These are phyloP conservation scores for Piezodorus guildinii DNA, from an alignment of 1,140 invertebrate species.

Conservation along the genomic window DNA sequence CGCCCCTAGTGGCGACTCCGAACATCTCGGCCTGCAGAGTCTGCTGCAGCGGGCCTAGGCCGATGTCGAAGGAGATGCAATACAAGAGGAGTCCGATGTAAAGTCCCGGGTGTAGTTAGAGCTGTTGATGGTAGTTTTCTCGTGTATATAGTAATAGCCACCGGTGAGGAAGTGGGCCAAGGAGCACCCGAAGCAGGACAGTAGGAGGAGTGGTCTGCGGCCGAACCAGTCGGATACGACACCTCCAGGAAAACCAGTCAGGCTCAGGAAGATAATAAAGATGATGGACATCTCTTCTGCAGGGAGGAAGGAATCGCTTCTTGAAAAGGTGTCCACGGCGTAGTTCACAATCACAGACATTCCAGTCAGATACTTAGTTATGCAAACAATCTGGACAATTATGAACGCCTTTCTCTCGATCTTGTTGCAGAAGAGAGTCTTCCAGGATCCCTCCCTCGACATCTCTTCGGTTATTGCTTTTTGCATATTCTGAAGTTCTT, in stretches of 20 bases:
- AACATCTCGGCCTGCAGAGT: constrained; percentile 25
- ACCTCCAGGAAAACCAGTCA: constrained; percentile 35
- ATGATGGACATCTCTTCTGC: constrained; percentile 27
- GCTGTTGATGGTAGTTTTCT: not conserved
- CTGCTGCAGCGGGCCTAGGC: constrained; percentile 25
- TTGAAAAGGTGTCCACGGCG: constrained; percentile 25
- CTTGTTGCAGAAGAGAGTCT: constrained; percentile 23
- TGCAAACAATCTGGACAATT: constrained; percentile 27
- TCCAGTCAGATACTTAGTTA: constrained; percentile 27
- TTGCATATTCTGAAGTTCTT: constrained; percentile 8
- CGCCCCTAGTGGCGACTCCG: constrained; percentile 17
- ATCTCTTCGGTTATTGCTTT: not conserved
- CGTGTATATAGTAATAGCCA: constrained; percentile 21
- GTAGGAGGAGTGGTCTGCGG: constrained; percentile 33
- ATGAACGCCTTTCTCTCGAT: constrained; percentile 26
- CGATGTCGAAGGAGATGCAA: too few relatives aligned
- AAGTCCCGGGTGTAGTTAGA: not conserved
- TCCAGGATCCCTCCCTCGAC: constrained; percentile 18
- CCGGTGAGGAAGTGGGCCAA: constrained; percentile 19
- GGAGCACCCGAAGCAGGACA: not conserved
- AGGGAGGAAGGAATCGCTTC: constrained; percentile 21
- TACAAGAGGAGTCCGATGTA: too few relatives aligned
- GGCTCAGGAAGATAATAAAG: constrained; percentile 29
- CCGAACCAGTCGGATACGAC: constrained; percentile 38
- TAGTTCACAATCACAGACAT: constrained; percentile 28